Evolutionary conservation across 2,888 invertebrate genomes (phyloP), one percentile per base, ranked within the genome.

Genomic region (Chrysotoxum bicinctum): DNA sequence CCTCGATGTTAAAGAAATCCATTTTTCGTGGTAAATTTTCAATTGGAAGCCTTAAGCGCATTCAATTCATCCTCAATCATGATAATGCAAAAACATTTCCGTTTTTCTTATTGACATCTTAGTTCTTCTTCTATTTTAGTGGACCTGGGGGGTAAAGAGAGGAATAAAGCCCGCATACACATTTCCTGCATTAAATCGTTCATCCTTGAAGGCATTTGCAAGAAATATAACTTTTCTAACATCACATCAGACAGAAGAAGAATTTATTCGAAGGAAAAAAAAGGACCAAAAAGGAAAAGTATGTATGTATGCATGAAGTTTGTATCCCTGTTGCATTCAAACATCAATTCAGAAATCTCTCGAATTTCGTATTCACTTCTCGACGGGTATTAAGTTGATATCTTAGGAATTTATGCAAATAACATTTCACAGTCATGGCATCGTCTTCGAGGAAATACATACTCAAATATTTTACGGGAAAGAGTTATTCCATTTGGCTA

Each of bases 1-100:
- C 50, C 7, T 14, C n/a, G 37, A 58, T 58, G 58, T 37, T 35
- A 32, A 45, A 26, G 37, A 32, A 64, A 32, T 45, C 30, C 2
- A 64, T 64, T 64, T 64, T 64, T 45, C 45, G 45, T 64, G 43
- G 43, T 43, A 43, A 64, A 64, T 30, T 64, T 64, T 64, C 64
- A 66, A 66, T 50, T 66, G 14, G 21, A 66, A 50, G 50, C 76
- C 70, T 76, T 76, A 58, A 50, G 64, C 48, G 73, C 14, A 48
- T 68, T 60, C 82, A 69, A 69, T 73, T 73, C 73, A 50, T 74
- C 78, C 74, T 69, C 43, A 74, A 74, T 83, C 78, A 74, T 73
- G 68, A 78, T 78, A 78, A 83, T 83, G 73, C 48, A 40, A 73
- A 60, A 83, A 73, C 77, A 83, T 78, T 78, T 78, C 73, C 78